Base-by-base conservation (phyloP, 2,113 vertebrate genomes). In the Myotis brandtii region DNA sequence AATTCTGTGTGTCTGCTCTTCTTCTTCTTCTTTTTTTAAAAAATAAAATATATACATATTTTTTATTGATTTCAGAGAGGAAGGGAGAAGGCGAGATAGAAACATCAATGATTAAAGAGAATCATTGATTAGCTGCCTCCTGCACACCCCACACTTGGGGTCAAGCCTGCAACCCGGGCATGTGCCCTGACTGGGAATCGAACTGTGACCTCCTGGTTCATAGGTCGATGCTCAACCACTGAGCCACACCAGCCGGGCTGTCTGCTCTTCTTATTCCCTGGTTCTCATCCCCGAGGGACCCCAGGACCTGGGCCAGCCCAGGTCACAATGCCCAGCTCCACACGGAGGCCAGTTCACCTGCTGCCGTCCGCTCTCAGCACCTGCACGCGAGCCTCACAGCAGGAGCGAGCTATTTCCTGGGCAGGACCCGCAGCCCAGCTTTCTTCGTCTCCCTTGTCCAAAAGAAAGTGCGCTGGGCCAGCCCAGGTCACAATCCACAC, bases 371-470 rank as follows among this genome's bases (percentile, higher is more conserved):
- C 0, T 73, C 48, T 21, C 25, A 52, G 37, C 48, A 7, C 43
- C 48, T 72, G 50, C 67, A 3, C 0, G 25, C 12, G 70, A 32
- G 5, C 27, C 2, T 67, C 4, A 12, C 18, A n/a, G 43, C 77
- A 88, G 52, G 66, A 86, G 50, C 0, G 79, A 83, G 95, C 54
- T 25, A 67, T 7, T 67, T 9, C 21, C 3, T 25, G 9, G 69
- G 46, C 12, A 48, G 80, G 32, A n/a, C 46, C 32, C 6, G 30
- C 86, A 50, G 9, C 72, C 4, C 12, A 54, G 43, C 27, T 86
- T 93, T 54, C 84, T 64, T 69, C 91, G 69, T 64, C 52, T 83
- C 30, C 52, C 77, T n/a, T 95, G 9, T 83, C 84, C 37, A 54
- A 67, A 85, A 96, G 75, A 62, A 80, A 56, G 46, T 25, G n/a